These are phyloP conservation scores for Eremophila alpestris DNA, from an alignment of 2,797 vertebrate genomes.

Conservation along the genomic window DNA sequence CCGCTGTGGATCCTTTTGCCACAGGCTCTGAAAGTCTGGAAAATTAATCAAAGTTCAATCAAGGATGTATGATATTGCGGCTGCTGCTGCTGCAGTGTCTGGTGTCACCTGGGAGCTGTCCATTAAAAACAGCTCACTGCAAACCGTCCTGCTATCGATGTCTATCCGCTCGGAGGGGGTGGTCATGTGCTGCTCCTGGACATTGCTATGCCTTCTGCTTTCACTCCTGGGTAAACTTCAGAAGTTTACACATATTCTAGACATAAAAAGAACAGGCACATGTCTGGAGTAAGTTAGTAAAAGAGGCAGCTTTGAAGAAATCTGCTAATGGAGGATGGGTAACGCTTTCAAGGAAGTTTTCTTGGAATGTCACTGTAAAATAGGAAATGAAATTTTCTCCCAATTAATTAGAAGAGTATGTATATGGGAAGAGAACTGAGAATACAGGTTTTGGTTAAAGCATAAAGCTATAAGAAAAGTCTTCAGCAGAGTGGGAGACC, in stretches of 20 bases:
- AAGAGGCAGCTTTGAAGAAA: background rate
- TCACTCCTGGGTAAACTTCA: constrained; percentile 58
- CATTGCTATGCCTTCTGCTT: constrained; percentile 21
- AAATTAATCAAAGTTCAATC: constrained; percentile 69
- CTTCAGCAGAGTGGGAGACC: background rate
- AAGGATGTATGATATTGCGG: constrained; percentile 66
- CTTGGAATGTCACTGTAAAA: background rate
- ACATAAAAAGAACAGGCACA: constrained; percentile 55
- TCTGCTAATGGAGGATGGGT: background rate
- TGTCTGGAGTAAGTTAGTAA: constrained; percentile 48
- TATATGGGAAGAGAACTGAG: constrained; percentile 17
- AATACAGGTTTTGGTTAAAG: background rate
- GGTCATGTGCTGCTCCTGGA: constrained; percentile 53
- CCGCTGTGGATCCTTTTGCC: constrained; percentile 58
- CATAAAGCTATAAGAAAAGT: background rate
- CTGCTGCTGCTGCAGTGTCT: constrained; percentile 45
- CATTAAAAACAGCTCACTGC: constrained; percentile 55
- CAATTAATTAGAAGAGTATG: background rate
- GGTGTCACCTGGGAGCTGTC: constrained; percentile 64
- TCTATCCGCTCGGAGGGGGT: constrained; percentile 16
- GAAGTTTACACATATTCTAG: constrained; percentile 63
- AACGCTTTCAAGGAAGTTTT: background rate
- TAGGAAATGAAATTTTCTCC: background rate
- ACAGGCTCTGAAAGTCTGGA: constrained; percentile 57
- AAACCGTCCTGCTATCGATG: constrained; percentile 37